Conservation (phyloP, 1,140 invertebrate genomes). For the Pachyrhynchus sulphureomaculatus region DNA sequence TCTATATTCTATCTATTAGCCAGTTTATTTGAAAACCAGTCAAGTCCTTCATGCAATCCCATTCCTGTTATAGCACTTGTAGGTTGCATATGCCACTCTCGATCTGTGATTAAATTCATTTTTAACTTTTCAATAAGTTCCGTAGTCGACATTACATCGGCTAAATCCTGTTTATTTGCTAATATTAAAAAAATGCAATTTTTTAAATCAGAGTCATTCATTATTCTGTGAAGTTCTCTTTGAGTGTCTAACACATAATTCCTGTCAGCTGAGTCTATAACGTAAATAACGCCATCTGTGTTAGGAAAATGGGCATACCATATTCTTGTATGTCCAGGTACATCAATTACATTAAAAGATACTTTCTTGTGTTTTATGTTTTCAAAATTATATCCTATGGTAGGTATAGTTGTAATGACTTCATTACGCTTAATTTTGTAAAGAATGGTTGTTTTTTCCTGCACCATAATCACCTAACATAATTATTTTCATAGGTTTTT, state of each 20-base stretch:
- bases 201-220: conserved; percentile 93
- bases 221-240: conserved; percentile 81
- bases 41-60: conserved; percentile 95
- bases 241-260: conserved; percentile 82
- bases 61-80: conserved; percentile 97
- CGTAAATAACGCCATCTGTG: conserved; percentile 86
- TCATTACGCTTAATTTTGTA: conserved; percentile 91
- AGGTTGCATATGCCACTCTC: conserved; percentile 94
- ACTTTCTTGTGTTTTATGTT: conserved; percentile 90
- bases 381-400: conserved; percentile 89
- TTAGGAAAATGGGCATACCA: conserved; percentile 85
- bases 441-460: conserved; percentile 89
- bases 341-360: conserved; percentile 83
- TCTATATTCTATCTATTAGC: conserved; percentile 75
- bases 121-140: conserved; percentile 96
- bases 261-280: conserved; percentile 88
- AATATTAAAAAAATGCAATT: conserved; percentile 97
- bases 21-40: conserved; percentile 96
- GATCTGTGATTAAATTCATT: conserved; percentile 85
- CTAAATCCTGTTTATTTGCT: conserved; percentile 99
- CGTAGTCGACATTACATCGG: conserved; percentile 95
- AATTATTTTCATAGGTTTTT: conserved; percentile 97
- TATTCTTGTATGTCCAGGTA: conserved; percentile 83
- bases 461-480: conserved; percentile 93
- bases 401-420: conserved; percentile 91